Percentiles rank a stretch among this genome's conserved stretches.
phyloP scores from a whole-genome alignment of 2,797 vertebrate genomes.

The Pipistrellus pygmaeus region DNA sequence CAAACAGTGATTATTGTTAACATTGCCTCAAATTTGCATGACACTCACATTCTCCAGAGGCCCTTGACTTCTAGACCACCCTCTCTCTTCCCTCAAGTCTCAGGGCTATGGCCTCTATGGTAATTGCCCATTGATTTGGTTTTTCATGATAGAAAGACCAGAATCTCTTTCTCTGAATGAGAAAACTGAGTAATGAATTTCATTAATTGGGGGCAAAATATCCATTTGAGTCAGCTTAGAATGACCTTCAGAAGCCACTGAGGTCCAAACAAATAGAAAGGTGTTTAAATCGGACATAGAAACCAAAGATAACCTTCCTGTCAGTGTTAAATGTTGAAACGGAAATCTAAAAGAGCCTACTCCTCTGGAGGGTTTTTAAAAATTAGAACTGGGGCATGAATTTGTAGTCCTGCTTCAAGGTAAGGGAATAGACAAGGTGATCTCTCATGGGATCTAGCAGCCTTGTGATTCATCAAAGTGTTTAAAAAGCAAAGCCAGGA shows the following conservation, averaged over 20 bases:
- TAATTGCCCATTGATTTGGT: neutral
- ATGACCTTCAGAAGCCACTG: slow-evolving; percentile 7
- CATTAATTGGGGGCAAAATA: neutral
- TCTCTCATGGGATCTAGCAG: slow-evolving; percentile 50
- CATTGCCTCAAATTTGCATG: neutral
- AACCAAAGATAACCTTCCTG: slow-evolving; percentile 23
- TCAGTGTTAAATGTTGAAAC: slow-evolving; percentile 25
- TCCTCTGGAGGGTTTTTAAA: slow-evolving; percentile 64
- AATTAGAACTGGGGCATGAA: slow-evolving; percentile 53
- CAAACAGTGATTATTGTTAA: neutral
- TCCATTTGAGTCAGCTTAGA: neutral
- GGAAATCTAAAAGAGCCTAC: neutral
- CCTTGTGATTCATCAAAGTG: slow-evolving; percentile 68
- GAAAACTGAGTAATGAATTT: neutral
- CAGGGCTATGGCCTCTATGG: neutral
- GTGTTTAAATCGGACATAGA: neutral
- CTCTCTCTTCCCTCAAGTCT: neutral
- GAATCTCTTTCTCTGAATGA: slow-evolving; percentile 6
- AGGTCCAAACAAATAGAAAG: slow-evolving; percentile 35
- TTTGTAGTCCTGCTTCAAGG: slow-evolving; percentile 56
- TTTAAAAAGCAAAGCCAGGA: slow-evolving; percentile 67
- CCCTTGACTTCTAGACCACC: neutral
- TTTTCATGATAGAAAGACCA: slow-evolving; percentile 6
- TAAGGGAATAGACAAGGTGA: slow-evolving; percentile 52
- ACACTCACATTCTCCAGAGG: neutral